Evolutionary conservation across 2,797 vertebrate genomes (phyloP).

Genomic region (Tragelaphus eurycerus): DNA sequence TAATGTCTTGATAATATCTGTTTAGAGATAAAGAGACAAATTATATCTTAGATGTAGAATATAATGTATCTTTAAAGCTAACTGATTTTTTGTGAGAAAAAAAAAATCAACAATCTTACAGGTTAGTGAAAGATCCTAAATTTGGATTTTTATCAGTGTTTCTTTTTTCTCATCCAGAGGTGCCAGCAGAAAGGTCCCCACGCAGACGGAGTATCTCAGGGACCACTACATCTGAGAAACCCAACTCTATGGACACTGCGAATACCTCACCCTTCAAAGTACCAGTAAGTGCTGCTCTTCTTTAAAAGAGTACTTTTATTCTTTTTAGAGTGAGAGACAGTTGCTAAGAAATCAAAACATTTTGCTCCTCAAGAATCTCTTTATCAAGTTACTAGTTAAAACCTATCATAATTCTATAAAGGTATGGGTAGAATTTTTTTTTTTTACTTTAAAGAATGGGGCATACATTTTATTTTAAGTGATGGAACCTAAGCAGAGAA

Average conservation of each 20-base stretch:
- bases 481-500: not conserved
- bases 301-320: not conserved
- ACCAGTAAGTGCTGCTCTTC: conserved; percentile 86
- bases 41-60: conserved; percentile 28
- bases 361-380: conserved; percentile 24
- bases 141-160: conserved; percentile 30
- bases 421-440: not conserved
- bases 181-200: conserved; percentile 93
- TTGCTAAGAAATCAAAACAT: not conserved
- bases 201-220: conserved; percentile 97
- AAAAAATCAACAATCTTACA: not conserved
- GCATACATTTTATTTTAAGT: not conserved
- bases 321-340: not conserved
- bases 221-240: conserved; percentile 92
- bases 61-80: conserved; percentile 49
- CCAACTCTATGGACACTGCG: conserved; percentile 87
- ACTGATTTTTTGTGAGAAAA: not conserved
- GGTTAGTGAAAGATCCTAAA: not conserved
- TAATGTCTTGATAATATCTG: conserved; percentile 14
- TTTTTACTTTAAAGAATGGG: not conserved
- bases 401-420: not conserved
- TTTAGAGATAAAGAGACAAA: conserved; percentile 16
- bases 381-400: conserved; percentile 32
- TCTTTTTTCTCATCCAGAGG: conserved; percentile 83
- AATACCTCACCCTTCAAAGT: conserved; percentile 97